Conservation (phyloP, 1,140 invertebrate genomes). For the Brachionus plicatilis region DNA sequence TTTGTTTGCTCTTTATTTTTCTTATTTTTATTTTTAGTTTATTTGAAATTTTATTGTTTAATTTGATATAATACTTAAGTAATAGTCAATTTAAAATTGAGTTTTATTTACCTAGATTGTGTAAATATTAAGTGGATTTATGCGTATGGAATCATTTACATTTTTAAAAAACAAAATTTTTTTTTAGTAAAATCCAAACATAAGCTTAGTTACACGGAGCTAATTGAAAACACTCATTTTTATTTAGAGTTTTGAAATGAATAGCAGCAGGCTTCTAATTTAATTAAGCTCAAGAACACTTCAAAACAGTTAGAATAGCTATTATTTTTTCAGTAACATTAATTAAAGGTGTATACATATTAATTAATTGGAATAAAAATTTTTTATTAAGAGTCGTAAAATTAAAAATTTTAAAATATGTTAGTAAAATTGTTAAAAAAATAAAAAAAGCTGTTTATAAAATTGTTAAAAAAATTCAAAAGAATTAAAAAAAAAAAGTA, state of each 20-base stretch:
- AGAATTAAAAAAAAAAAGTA: neutral
- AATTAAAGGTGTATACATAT: neutral
- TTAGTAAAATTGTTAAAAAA: neutral
- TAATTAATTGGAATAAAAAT: neutral
- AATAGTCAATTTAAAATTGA: neutral
- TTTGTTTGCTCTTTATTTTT: too few species aligned
- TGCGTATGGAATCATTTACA: too few species aligned
- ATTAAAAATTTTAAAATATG: neutral
- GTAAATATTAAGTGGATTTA: too few species aligned
- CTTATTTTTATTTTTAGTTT: too few species aligned
- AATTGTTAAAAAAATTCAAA: neutral
- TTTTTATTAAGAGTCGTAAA: neutral
- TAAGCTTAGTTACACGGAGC: too few species aligned
- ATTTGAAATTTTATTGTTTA: too few species aligned
- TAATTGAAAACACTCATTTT: too few species aligned
- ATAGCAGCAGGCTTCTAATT: neutral
- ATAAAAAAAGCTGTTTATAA: neutral
- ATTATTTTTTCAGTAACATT: neutral
- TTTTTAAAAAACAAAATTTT: too few species aligned
- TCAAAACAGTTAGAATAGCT: neutral
- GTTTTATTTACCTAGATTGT: neutral
- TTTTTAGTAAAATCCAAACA: too few species aligned
- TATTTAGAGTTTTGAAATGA: too few species aligned
- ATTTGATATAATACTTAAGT: too few species aligned
- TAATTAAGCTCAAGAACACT: neutral